Evolutionary conservation across 2,113 vertebrate genomes (phyloP), one percentile per base, ranked within the genome.

Genomic region (Stegastes partitus): DNA sequence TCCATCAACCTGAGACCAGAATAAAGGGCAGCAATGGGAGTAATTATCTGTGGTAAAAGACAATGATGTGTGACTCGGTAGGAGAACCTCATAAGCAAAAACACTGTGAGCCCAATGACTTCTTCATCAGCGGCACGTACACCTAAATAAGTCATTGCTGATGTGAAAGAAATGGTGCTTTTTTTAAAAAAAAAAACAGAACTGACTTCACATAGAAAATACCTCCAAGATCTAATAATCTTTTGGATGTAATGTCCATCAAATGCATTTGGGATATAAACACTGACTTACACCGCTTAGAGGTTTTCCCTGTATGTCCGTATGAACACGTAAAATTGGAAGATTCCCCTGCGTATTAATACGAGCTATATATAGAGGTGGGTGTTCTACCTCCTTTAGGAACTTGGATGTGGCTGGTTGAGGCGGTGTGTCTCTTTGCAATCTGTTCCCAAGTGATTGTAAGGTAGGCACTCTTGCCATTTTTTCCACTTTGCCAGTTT

Each of bases 1-100:
- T 89, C 76, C 64, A 84, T 89, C 85, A 84, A 57, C 47, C 9
- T 23, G 57, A 84, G 83, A 64, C 37, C 78, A 80, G 37, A 81
- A 82, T 79, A 59, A 80, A 83, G 55, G 76, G 51, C 56, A 77
- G 81, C 73, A 81, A 74, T 82, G 81, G 83, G 80, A 81, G 81
- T 83, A 88, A 89, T 84, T 89, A 86, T 70, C 64, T 80, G 69
- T 76, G 62, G 44, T 82, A 73, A 84, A 85, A 85, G 68, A 85
- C 66, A 81, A 73, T 77, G 82, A 78, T 5, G 79, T 75, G 69
- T 81, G 70, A 84, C 80, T 74, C 22, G 26, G 62, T 34, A 47
- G 31, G 51, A 59, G 63, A 76, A 72, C 15, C 25, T 68, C 22
- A 54, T 21, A 59, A 68, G 23, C 23, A 28, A 51, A 83, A 76